Base-by-base conservation (phyloP, 2,113 vertebrate species). In the Fulmarus glacialis region DNA sequence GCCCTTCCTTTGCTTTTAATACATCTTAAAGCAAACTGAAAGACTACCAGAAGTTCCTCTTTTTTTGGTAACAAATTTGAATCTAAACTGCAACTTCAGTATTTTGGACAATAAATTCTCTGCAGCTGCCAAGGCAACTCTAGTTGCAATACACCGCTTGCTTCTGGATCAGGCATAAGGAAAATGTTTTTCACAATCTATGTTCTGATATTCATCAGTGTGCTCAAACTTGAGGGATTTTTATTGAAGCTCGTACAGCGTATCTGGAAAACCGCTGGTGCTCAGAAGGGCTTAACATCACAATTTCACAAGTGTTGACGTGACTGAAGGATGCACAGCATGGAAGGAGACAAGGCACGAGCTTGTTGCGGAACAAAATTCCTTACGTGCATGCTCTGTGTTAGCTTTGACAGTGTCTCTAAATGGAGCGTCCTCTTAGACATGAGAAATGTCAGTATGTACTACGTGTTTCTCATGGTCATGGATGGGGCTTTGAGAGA, bases 171-270 rank as follows among this genome's bases (percentile, higher is more conserved):
- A 83, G 82, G 38, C 43, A 53, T 23, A 34, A 73, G 81, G 52
- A 90, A 93, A 95, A 71, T 52, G 26, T 56, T 96, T 94, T 96
- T 91, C 80, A 22, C 87, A 81, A 80, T 82, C 52, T 85, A 3
- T 91, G 38, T 78, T 67, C 63, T 90, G 32, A 82, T 95, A 92
- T 59, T 78, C 58, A 86, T 89, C 80, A 48, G 5, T 10, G 18
- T 85, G 60, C 73, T 86, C 79, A 89, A 42, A 93, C 42, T 83
- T 53, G 40, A 95, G 48, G 68, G 64, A 12, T 87, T 96, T 97
- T 85, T 81, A 78, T 9, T 86, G 73, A 91, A 93, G 70, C 73
- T 88, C 93, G 18, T 84, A n/a, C 21, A 89, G 64, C 26, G 7
- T 62, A 81, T 89, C 64, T 94, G 82, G 70, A 91, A 97, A 96